A percentile compares a stretch with the other conserved stretches of the same genome.
These are phyloP conservation scores for Gisinianus flammeolus DNA, from an alignment of 2,888 invertebrate genomes.

Conservation along the genomic window DNA sequence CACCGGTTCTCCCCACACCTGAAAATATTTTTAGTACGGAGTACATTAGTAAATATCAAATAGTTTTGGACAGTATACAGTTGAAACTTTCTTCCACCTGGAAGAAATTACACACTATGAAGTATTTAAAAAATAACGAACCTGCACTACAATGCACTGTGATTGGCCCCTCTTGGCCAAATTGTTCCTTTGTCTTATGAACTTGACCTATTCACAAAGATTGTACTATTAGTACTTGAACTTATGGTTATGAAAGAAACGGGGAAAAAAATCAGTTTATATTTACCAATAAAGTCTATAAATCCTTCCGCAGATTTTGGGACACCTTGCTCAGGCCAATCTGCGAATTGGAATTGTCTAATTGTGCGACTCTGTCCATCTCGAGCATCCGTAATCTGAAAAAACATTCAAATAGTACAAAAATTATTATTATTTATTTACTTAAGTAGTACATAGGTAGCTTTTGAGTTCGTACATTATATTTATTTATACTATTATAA, in stretches of 20 bases:
- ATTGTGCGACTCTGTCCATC: constrained; percentile 96
- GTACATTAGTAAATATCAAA: background rate
- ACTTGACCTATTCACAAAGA: constrained; percentile 90
- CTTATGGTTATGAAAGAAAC: too few relatives aligned
- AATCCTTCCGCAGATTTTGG: constrained; percentile 98
- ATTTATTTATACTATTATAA: too few relatives aligned
- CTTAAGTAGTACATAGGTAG: too few relatives aligned
- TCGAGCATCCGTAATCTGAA: constrained; percentile 86
- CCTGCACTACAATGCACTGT: constrained; percentile 94
- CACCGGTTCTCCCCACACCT: constrained; percentile 97
- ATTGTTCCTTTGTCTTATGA: constrained; percentile 99
- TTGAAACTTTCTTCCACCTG: too few relatives aligned
- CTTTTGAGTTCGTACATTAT: too few relatives aligned
- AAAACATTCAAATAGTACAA: background rate
- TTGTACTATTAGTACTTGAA: too few relatives aligned
- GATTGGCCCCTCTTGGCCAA: constrained; percentile 99
- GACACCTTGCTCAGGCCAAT: constrained; percentile 96
- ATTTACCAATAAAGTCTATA: constrained; percentile 85
- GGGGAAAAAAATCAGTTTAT: too few relatives aligned
- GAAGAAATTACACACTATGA: too few relatives aligned
- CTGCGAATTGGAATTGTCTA: constrained; percentile 94
- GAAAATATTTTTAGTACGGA: background rate
- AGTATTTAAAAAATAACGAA: background rate
- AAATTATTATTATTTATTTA: background rate
- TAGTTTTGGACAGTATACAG: background rate